phyloP scores from a whole-genome alignment of 2,888 invertebrate species.

The Lithophane ornitopus region DNA sequence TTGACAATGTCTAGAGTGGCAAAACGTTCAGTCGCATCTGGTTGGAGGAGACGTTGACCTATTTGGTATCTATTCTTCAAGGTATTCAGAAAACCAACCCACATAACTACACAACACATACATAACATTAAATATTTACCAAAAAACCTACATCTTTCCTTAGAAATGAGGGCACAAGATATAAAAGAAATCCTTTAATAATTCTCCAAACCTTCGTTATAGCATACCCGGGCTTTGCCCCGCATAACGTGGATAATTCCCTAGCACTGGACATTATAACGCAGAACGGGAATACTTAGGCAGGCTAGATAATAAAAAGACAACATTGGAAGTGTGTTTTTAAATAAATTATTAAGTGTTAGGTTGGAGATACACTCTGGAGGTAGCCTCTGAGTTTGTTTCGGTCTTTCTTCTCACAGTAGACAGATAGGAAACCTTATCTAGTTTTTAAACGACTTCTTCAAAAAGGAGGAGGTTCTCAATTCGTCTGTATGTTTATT shows the following conservation, averaged over 20 bases:
- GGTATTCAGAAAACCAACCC: constrained; percentile 3
- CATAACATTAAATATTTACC: constrained; percentile 5
- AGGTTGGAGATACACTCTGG: constrained; percentile 23
- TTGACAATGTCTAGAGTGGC: no score
- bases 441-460: no score
- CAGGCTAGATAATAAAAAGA: constrained; percentile 66
- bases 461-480: no score
- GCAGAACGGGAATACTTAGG: constrained; percentile 50
- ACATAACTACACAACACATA: neutral
- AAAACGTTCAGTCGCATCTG: neutral
- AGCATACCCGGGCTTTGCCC: constrained; percentile 1
- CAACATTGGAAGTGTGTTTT: constrained; percentile 70
- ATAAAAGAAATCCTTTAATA: constrained; percentile 49
- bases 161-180: constrained; percentile 22
- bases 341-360: constrained; percentile 67
- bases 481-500: no score
- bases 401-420: no score
- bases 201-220: constrained; percentile 39
- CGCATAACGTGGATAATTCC: constrained; percentile 42
- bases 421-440: no score
- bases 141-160: constrained; percentile 8
- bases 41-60: neutral
- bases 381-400: no score
- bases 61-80: neutral
- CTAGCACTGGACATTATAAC: constrained; percentile 45